Conservation (phyloP, 2,888 invertebrate genomes). For the Torymus texanus region DNA sequence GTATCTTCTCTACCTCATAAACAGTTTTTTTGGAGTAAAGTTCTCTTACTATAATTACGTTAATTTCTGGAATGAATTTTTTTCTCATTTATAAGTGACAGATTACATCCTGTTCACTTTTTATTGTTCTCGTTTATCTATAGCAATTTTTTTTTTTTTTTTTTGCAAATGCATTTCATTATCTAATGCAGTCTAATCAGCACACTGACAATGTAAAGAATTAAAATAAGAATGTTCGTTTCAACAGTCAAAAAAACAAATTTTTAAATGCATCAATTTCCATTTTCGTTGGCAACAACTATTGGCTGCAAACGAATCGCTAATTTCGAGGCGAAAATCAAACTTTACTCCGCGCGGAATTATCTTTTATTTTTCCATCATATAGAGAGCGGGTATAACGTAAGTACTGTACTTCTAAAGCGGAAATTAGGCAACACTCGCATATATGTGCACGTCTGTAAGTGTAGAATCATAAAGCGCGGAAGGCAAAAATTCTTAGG, state of each 20-base stretch:
- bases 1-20: slow-evolving; percentile 9
- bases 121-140: no score
- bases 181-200: no score
- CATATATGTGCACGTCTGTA: background rate
- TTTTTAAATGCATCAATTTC: no score
- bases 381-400: slow-evolving; percentile 13
- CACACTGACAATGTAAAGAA: no score
- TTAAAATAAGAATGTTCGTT: no score
- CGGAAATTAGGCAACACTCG: slow-evolving; percentile 42
- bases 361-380: background rate
- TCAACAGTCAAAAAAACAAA: no score
- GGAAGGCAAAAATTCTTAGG: slow-evolving; percentile 49
- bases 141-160: no score
- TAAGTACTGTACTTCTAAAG: slow-evolving; percentile 18
- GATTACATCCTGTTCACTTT: no score
- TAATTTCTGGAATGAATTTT: slow-evolving; percentile 4
- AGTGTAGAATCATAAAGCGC: slow-evolving; percentile 19
- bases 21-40: slow-evolving; percentile 14
- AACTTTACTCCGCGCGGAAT: slow-evolving; percentile 3
- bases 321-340: background rate
- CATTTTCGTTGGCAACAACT: no score
- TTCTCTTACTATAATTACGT: slow-evolving; percentile 3
- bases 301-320: no score
- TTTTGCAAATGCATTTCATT: no score
- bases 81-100: background rate